These are phyloP conservation scores for Ptychadena robeensis DNA, from an alignment of 2,797 vertebrate species.

Conservation along the genomic window DNA sequence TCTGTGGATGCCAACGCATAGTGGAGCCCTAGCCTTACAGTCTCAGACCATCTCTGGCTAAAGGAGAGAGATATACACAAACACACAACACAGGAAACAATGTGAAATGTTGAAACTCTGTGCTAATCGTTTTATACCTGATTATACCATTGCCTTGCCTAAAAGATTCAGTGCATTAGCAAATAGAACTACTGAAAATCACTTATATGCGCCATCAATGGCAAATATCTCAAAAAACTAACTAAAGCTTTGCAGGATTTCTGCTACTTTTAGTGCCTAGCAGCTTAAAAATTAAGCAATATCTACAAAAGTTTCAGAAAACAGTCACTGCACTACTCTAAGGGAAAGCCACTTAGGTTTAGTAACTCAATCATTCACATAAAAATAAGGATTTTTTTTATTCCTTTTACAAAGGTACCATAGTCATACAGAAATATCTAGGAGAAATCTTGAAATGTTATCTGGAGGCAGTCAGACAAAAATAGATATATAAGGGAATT, in stretches of 20 bases:
- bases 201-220: slow-evolving; percentile 73
- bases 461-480: slow-evolving; percentile 71
- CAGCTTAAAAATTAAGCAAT: slow-evolving; percentile 89
- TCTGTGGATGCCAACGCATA: too few relatives aligned
- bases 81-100: slow-evolving; percentile 71
- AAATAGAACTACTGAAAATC: slow-evolving; percentile 77
- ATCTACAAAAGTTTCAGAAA: slow-evolving; percentile 87
- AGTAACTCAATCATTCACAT: slow-evolving; percentile 81
- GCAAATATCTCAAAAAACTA: slow-evolving; percentile 77
- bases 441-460: slow-evolving; percentile 79
- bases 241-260: slow-evolving; percentile 85
- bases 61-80: slow-evolving; percentile 8
- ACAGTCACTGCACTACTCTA: slow-evolving; percentile 83
- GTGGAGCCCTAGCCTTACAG: too few relatives aligned
- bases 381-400: slow-evolving; percentile 76
- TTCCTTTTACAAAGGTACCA: slow-evolving; percentile 81
- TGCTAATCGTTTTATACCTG: slow-evolving; percentile 93
- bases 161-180: slow-evolving; percentile 82
- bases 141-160: slow-evolving; percentile 85
- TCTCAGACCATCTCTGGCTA: slow-evolving; percentile 12
- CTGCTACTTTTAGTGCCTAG: slow-evolving; percentile 86
- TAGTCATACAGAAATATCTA: slow-evolving; percentile 81
- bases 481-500: slow-evolving; percentile 77
- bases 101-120: slow-evolving; percentile 79
- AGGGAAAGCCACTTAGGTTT: slow-evolving; percentile 80